These are phyloP conservation scores for Heteromyza rotundicornis DNA, from an alignment of 2,888 invertebrate genomes.

Conservation along the genomic window DNA sequence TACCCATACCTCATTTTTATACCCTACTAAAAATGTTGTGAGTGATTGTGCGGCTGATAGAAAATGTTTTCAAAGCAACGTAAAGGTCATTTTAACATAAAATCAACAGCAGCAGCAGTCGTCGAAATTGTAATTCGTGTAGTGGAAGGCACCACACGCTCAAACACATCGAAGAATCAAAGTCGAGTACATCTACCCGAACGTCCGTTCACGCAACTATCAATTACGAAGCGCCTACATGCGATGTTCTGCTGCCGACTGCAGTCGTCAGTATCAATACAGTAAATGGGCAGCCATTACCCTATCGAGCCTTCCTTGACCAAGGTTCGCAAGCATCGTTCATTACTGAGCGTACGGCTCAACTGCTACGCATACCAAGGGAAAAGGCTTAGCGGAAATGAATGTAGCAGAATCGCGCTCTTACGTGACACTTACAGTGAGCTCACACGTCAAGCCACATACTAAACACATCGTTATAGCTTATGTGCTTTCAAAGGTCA, in stretches of 20 bases:
- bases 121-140: conserved; percentile 10
- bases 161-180: conserved; percentile 3
- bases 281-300: background rate
- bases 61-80: too few relatives aligned
- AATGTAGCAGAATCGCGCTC: background rate
- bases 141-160: conserved; percentile 17
- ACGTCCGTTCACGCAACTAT: too few relatives aligned
- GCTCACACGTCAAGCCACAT: background rate
- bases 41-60: too few relatives aligned
- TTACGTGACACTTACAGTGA: background rate
- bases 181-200: too few relatives aligned
- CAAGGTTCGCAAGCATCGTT: conserved; percentile 4
- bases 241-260: background rate
- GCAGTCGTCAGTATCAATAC: background rate
- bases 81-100: too few relatives aligned
- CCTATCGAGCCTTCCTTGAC: background rate
- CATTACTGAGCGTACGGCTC: background rate
- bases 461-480: background rate
- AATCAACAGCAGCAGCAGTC: too few relatives aligned
- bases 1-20: too few relatives aligned
- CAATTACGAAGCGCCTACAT: background rate
- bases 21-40: too few relatives aligned
- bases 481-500: conserved; percentile 12
- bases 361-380: conserved; percentile 1
- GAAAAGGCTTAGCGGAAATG: background rate